Base-by-base conservation (phyloP, 2,888 invertebrate species). In the Calliopum simillimum region DNA sequence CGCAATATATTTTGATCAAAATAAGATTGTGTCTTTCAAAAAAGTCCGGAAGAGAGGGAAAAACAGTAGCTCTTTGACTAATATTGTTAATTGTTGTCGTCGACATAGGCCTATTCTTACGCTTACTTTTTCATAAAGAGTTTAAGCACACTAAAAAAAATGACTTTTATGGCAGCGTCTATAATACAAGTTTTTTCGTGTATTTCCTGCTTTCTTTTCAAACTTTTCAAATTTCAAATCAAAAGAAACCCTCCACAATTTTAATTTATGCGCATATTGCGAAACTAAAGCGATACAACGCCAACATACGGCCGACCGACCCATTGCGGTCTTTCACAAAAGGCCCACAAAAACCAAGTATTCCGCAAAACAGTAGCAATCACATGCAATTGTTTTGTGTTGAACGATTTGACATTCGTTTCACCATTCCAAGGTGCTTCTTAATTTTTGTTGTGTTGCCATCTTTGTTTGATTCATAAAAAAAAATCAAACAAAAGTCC, bases 311-410 rank as follows among this genome's bases (percentile, higher is more conserved):
- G n/a, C n/a, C 33, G 25, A 51, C 6, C 25, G 8, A 41, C 46
- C 13, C 44, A n/a, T 23, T 33, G 67, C 62, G 65, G 68, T 55
- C 11, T 63, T 69, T 55, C 16, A 55, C 44, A 62, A 69, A 69
- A 49, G 59, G n/a, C 46, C 25, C 46, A 55, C 51, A n/a, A 62
- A 49, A 62, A 63, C 19, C 2, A 21, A 14, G 55, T 19, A 25
- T 47, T 47, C 49, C 47, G 67, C 56, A 46, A 61, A 67, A 70
- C 70, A 70, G 70, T 70, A 70, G 70, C 70, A 70, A 70, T 67
- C 67, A 56, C 67, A 61, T 62, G 70, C 70, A 70, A 70, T 70
- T 70, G 70, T 51, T 67, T 65, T 64, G 67, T 65, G 65, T 53
- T 16, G 43, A 25, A 21, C 68, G 63, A 56, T 70, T 64, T 66